phyloP scores from a whole-genome alignment of 2,113 vertebrate species.

The Strigops habroptila region DNA sequence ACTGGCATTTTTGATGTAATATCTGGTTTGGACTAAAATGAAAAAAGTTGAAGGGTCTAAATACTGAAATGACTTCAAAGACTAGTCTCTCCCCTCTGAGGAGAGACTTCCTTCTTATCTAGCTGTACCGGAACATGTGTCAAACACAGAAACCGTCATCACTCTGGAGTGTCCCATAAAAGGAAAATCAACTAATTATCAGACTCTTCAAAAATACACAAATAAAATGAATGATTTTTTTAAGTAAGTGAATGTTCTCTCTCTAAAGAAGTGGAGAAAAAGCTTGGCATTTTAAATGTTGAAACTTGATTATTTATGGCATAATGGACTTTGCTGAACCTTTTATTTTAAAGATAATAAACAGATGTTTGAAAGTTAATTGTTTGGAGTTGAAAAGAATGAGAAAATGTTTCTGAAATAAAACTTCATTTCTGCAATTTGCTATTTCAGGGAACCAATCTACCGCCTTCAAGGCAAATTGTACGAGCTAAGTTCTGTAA shows the following conservation, averaged over 20 bases:
- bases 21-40: neutral
- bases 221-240: neutral
- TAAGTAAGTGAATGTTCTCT: slow-evolving; percentile 10
- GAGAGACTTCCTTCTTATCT: slow-evolving; percentile 43
- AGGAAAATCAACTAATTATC: neutral
- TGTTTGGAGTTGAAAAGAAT: slow-evolving; percentile 71
- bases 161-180: slow-evolving; percentile 31
- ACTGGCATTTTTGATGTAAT: neutral
- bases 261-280: neutral
- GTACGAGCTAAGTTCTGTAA: slow-evolving; percentile 91
- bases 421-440: slow-evolving; percentile 76
- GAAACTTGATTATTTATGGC: neutral
- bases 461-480: slow-evolving; percentile 89
- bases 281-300: neutral
- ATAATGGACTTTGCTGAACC: slow-evolving; percentile 54
- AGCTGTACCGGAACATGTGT: slow-evolving; percentile 14
- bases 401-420: slow-evolving; percentile 74
- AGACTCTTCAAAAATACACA: slow-evolving; percentile 26
- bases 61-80: slow-evolving; percentile 35
- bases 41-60: slow-evolving; percentile 13
- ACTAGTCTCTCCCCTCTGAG: neutral
- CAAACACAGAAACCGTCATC: slow-evolving; percentile 13
- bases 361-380: slow-evolving; percentile 58
- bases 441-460: slow-evolving; percentile 87
- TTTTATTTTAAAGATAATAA: slow-evolving; percentile 61